Conservation (phyloP, 2,113 vertebrate species). For the Tachysurus fulvidraco region DNA sequence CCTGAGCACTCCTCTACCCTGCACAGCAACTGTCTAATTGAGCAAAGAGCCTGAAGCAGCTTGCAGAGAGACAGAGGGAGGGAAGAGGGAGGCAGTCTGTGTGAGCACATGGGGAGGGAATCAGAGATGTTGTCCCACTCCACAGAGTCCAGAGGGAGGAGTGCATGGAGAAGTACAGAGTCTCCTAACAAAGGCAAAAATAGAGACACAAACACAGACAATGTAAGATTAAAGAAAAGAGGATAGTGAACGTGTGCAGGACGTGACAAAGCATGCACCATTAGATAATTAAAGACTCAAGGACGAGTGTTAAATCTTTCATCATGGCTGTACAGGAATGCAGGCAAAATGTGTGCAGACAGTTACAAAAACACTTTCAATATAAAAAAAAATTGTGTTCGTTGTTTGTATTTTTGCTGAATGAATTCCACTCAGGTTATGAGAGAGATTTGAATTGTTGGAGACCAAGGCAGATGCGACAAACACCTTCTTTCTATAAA, state of each 20-base stretch:
- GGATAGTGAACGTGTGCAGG: constrained; percentile 43
- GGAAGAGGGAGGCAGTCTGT: constrained; percentile 40
- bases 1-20: constrained; percentile 33
- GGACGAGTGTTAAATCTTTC: constrained; percentile 1
- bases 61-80: constrained; percentile 45
- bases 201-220: constrained; percentile 64
- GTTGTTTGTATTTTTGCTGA: not conserved
- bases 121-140: constrained; percentile 47
- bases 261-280: constrained; percentile 58
- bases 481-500: not conserved
- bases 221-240: constrained; percentile 70
- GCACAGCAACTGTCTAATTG: constrained; percentile 58
- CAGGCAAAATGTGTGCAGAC: no score
- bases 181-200: constrained; percentile 44
- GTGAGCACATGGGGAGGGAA: constrained; percentile 7
- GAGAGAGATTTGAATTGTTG: not conserved
- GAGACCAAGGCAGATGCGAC: not conserved
- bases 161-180: constrained; percentile 9
- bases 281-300: constrained; percentile 60
- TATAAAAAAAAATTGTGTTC: not conserved
- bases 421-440: not conserved
- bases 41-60: constrained; percentile 48
- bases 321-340: constrained; percentile 23
- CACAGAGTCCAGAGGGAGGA: constrained; percentile 36
- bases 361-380: not conserved